Conservation (phyloP, 2,113 vertebrate genomes). For the Periophthalmodon schlosseri region DNA sequence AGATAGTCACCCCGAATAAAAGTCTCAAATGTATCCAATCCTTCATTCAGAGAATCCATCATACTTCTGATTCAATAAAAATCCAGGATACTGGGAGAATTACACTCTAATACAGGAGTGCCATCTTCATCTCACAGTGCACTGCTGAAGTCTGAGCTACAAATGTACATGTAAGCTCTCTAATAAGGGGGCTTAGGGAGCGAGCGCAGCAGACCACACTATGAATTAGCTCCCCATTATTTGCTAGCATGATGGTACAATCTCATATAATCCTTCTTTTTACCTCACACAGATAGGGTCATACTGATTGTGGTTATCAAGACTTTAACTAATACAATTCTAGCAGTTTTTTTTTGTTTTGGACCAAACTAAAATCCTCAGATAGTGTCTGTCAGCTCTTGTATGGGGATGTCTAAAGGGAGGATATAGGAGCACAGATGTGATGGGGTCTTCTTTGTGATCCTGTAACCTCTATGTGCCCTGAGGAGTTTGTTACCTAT, state of each 20-base stretch:
- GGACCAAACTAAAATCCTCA: slow-evolving; percentile 17
- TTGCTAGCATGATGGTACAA: slow-evolving; percentile 68
- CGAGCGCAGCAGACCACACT: slow-evolving; percentile 61
- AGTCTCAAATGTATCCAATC: slow-evolving; percentile 45
- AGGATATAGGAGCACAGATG: slow-evolving; percentile 47
- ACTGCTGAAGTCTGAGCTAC: slow-evolving; percentile 54
- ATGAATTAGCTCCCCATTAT: slow-evolving; percentile 75
- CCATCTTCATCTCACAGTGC: slow-evolving; percentile 35
- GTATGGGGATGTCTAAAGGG: slow-evolving; percentile 26
- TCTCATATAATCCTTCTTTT: slow-evolving; percentile 69
- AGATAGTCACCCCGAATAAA: slow-evolving; percentile 61
- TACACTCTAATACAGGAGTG: slow-evolving; percentile 51
- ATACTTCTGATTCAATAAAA: slow-evolving; percentile 35
- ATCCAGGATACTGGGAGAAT: slow-evolving; percentile 29
- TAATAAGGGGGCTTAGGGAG: slow-evolving; percentile 74
- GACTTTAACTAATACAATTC: slow-evolving; percentile 36
- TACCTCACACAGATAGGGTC: slow-evolving; percentile 39
- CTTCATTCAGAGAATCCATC: slow-evolving; percentile 45
- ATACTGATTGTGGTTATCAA: slow-evolving; percentile 45
- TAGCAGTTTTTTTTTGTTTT: slow-evolving; percentile 4
- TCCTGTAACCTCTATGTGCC: slow-evolving; percentile 55
- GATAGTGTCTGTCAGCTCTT: slow-evolving; percentile 33
- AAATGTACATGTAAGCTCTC: slow-evolving; percentile 73
- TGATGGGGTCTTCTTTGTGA: slow-evolving; percentile 35
- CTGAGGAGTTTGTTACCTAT: slow-evolving; percentile 49